These are phyloP conservation scores for Cordilura impudica DNA, from an alignment of 2,888 invertebrate species.

Conservation along the genomic window DNA sequence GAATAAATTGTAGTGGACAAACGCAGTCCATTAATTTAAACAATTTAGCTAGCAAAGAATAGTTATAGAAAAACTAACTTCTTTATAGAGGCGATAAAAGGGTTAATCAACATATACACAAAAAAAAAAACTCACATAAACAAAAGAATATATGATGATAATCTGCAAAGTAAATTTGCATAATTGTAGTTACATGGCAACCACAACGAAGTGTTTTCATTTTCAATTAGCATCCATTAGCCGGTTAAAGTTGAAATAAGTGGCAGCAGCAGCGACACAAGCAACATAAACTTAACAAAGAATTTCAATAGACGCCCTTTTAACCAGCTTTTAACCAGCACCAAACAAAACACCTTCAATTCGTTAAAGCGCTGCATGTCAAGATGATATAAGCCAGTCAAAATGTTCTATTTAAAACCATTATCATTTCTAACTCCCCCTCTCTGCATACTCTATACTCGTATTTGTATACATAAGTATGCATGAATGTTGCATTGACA, in stretches of 20 bases:
- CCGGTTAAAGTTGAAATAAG: slow-evolving; percentile 50
- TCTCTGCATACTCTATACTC: not conserved
- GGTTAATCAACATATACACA: not conserved
- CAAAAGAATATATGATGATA: slow-evolving; percentile 18
- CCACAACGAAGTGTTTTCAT: slow-evolving; percentile 53
- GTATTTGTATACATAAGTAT: not conserved
- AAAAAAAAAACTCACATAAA: not conserved
- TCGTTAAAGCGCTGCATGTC: not conserved
- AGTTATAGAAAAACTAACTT: no score
- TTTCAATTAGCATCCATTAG: slow-evolving; percentile 61
- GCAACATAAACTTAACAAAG: not conserved
- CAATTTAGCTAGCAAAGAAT: no score
- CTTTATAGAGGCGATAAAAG: not conserved
- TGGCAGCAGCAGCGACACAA: slow-evolving; percentile 26
- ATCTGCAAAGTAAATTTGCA: slow-evolving; percentile 56
- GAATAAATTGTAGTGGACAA: no score
- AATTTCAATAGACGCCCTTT: slow-evolving; percentile 8
- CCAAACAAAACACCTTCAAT: slow-evolving; percentile 15
- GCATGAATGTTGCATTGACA: not conserved
- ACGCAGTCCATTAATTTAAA: no score
- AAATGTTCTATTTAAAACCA: slow-evolving; percentile 31
- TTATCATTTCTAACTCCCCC: slow-evolving; percentile 14
- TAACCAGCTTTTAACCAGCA: not conserved
- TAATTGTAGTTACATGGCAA: slow-evolving; percentile 54
- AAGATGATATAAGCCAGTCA: slow-evolving; percentile 47